Evolutionary conservation across 2,888 invertebrate species (phyloP).

Genomic region (Leuctra nigra): DNA sequence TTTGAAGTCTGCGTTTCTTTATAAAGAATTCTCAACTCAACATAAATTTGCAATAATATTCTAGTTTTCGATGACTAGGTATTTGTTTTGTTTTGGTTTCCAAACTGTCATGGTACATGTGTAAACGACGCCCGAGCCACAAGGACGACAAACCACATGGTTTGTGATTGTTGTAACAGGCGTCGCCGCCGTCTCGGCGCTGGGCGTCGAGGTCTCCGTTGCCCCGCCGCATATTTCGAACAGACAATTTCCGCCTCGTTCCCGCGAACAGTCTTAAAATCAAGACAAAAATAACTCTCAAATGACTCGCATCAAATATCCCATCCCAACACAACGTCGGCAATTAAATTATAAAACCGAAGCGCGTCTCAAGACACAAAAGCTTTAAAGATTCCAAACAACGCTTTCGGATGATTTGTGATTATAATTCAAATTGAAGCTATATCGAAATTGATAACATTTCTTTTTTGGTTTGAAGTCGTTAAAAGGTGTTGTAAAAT

Average conservation of each 20-base stretch:
- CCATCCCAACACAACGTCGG: background rate
- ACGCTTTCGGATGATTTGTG: background rate
- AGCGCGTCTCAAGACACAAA: too few species aligned
- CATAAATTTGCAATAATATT: too few species aligned
- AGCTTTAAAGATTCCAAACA: background rate
- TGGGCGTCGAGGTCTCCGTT: background rate
- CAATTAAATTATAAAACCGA: too few species aligned
- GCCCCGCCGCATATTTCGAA: slow-evolving; percentile 2
- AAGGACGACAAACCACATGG: too few species aligned
- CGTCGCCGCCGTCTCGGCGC: background rate
- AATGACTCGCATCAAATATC: slow-evolving; percentile 1
- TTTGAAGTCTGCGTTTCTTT: too few species aligned
- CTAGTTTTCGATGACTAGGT: too few species aligned
- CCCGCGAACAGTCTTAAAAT: background rate
- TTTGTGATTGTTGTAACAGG: too few species aligned
- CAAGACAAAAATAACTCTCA: slow-evolving; percentile 1
- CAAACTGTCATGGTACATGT: too few species aligned
- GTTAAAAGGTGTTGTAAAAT: slow-evolving; percentile 18
- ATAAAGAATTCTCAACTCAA: too few species aligned
- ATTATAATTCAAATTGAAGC: too few species aligned
- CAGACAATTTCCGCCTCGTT: slow-evolving; percentile 4
- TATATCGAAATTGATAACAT: slow-evolving; percentile 14
- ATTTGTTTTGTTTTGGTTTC: too few species aligned
- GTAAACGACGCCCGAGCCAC: too few species aligned
- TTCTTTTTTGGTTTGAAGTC: slow-evolving; percentile 14